phyloP scores from a whole-genome alignment of 2,888 invertebrate genomes.

The Hypomecis punctinalis region DNA sequence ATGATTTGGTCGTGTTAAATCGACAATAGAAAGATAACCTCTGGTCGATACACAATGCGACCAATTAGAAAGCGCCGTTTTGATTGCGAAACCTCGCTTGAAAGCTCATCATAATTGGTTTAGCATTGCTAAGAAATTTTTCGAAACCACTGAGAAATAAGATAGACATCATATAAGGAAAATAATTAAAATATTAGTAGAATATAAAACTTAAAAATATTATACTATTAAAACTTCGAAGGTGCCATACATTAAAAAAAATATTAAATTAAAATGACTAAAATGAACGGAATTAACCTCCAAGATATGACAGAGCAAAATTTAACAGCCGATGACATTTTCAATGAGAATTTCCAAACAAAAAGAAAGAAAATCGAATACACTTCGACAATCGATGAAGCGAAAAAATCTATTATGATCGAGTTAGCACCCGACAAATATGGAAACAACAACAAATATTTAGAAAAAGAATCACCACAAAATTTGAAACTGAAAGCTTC shows the following conservation, averaged over 20 bases:
- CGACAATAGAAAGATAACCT: slow-evolving; percentile 78
- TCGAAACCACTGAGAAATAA: not conserved
- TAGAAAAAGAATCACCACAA: slow-evolving; percentile 47
- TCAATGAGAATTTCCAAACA: slow-evolving; percentile 59
- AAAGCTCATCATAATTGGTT: slow-evolving; percentile 5
- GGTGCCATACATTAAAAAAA: not conserved
- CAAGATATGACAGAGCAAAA: slow-evolving; percentile 68
- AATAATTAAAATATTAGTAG: not conserved
- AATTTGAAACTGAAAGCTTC: slow-evolving; percentile 61
- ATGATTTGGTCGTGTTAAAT: slow-evolving; percentile 82
- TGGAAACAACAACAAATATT: slow-evolving; percentile 62
- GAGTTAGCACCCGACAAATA: slow-evolving; percentile 43
- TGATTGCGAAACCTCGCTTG: slow-evolving; percentile 19
- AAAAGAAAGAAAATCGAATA: slow-evolving; percentile 67
- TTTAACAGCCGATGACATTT: slow-evolving; percentile 68
- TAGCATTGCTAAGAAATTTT: not conserved
- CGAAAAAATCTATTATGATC: slow-evolving; percentile 40
- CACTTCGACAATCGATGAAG: slow-evolving; percentile 41
- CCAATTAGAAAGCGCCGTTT: slow-evolving; percentile 68
- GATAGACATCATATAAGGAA: not conserved
- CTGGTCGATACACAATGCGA: slow-evolving; percentile 69
- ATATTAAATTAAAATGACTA: slow-evolving; percentile 64
- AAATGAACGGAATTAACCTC: slow-evolving; percentile 70
- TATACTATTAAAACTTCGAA: not conserved
- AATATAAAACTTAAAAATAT: not conserved